These are phyloP conservation scores for Tor tambroides DNA, from an alignment of 2,113 vertebrate species.

Conservation along the genomic window DNA sequence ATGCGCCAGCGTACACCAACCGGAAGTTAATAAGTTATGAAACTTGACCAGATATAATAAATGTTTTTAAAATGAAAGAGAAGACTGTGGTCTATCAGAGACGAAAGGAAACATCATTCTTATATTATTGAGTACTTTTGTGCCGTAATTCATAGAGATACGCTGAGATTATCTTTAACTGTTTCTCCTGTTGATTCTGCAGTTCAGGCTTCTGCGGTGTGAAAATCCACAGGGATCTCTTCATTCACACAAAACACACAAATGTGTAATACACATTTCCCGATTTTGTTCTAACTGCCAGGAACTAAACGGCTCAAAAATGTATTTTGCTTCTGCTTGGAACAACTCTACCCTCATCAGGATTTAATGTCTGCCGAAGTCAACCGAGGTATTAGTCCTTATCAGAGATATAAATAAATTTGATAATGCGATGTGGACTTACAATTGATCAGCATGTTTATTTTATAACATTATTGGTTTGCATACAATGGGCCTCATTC, in stretches of 20 bases:
- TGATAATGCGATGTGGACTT: neutral
- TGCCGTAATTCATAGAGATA: neutral
- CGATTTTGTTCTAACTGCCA: neutral
- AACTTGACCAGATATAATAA: neutral
- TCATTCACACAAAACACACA: neutral
- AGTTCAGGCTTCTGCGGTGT: neutral
- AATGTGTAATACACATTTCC: neutral
- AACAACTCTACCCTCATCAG: neutral
- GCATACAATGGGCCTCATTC: no score
- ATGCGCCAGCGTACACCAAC: no score
- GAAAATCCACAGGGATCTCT: neutral
- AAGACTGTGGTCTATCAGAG: neutral
- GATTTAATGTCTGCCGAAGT: neutral
- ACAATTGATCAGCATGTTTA: no score
- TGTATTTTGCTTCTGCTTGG: neutral
- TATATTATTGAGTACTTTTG: neutral
- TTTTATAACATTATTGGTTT: no score
- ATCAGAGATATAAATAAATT: neutral
- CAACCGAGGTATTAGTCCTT: neutral
- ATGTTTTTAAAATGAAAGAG: neutral
- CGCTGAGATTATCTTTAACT: neutral
- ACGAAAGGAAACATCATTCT: neutral
- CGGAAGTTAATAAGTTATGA: neutral
- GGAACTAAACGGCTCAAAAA: neutral
- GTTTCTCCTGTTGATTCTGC: neutral